Evolutionary conservation across 2,888 invertebrate species (phyloP), one percentile per base, ranked within the genome.

Genomic region (Tolmerus cingulatus): DNA sequence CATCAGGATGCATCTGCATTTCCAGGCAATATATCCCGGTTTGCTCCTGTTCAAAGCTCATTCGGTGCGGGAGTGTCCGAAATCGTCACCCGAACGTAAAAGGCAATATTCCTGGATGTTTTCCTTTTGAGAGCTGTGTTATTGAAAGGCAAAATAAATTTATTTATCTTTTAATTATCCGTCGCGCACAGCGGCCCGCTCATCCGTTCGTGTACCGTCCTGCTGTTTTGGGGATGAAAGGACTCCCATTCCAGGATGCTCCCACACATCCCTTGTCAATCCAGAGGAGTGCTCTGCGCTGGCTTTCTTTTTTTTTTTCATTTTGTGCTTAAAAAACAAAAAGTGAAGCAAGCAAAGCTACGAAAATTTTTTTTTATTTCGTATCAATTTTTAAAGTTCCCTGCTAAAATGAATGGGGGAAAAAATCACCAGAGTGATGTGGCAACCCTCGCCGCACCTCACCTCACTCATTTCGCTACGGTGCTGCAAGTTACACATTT

Each of bases 401-500:
- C 43, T 19, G 78, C 23, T 43, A 23, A 78, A 78, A 78, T 78
- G 43, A 78, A 77, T 77, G 77, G 40, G 19, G 23, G 12, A 57
- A 12, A 66, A 66, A 66, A 66, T 19, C 74, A 30, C 30, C 74
- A 74, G 16, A 37, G 76, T 23, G 76, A 76, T 76, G 76, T 76
- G 76, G 51, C 46, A 81, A 46, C 46, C 27, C 46, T 51, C 81
- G 30, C 30, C 9, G n/a, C 78, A 46, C 40, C 37, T 78, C 40
- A 40, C 46, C 37, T 46, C 40, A 37, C 23, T 78, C 51, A 27
- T 81, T n/a, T 55, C 9, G 51, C 81, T 8, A 12, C 2, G 3
- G 27, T 74, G 66, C 55, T 85, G 85, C 46, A 76, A 76, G 51
- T 74, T 86, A 74, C 74, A 86, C 74, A 76, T 55, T 77, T 77